Evolutionary conservation across 2,888 invertebrate species (phyloP).

Genomic region (Entomobrya proxima): DNA sequence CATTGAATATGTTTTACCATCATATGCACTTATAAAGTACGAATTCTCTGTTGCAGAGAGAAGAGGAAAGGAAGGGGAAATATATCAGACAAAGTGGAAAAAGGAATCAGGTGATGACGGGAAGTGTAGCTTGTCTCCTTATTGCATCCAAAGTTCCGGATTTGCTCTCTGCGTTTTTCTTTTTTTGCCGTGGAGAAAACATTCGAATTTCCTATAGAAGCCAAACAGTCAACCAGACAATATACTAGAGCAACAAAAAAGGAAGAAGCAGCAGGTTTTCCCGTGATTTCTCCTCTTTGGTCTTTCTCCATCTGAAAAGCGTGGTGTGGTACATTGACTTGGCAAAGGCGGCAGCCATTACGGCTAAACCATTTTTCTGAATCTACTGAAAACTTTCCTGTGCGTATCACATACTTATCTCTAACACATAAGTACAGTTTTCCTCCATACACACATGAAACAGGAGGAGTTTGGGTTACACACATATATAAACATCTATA

Average conservation of each 20-base stretch:
- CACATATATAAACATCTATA: conserved; percentile 8
- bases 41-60: background rate
- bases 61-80: conserved; percentile 33
- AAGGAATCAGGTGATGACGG: conserved; percentile 62
- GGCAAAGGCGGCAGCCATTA: background rate
- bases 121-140: conserved; percentile 60
- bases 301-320: background rate
- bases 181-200: background rate
- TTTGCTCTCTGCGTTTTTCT: conserved; percentile 1
- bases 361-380: conserved; percentile 1
- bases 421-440: too few relatives aligned
- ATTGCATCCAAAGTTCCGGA: conserved; percentile 53
- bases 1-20: background rate
- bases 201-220: conserved; percentile 13
- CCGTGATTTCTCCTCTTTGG: conserved; percentile 49
- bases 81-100: conserved; percentile 51
- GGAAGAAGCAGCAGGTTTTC: conserved; percentile 60
- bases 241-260: background rate
- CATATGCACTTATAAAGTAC: background rate
- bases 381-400: background rate
- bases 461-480: too few relatives aligned
- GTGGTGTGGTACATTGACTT: background rate
- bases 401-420: too few relatives aligned
- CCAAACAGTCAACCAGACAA: conserved; percentile 11
- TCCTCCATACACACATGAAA: background rate